Base-by-base conservation (phyloP, 2,888 invertebrate species). In the Scaptodrosophila latifasciaeformis region DNA sequence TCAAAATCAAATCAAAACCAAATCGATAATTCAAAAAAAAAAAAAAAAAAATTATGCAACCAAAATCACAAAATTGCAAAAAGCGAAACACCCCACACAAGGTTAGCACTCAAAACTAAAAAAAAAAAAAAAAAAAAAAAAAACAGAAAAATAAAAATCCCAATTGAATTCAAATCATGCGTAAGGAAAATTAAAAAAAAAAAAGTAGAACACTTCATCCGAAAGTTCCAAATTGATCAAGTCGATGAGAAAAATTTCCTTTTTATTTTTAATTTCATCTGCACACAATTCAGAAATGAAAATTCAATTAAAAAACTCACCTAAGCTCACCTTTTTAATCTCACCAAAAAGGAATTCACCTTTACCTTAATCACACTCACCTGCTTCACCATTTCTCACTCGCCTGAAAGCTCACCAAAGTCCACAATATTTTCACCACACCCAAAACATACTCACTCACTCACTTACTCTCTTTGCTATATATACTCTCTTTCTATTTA, bases 31-130 rank as follows among this genome's bases (percentile, higher is more conserved):
- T 7, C 24, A 24, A 3, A 24, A 37, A 17, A 15, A 37, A 2
- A n/a, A 35, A 15, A 10, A 35, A 13, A 55, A 69, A 54, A 59
- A 67, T 43, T 57, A 74, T 74, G 72, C 79, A 79, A 74, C 79
- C 72, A 57, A 74, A 74, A 74, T 69, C 79, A 72, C 70, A 79
- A 74, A 74, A 71, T 79, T 74, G 67, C 67, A 77, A 79, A 67
- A 69, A 76, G 72, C 69, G 76, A 79, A 79, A 76, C 59, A 54
- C 64, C 67, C 67, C 79, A 57, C 79, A 74, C 72, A 74, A 74
- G 72, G 72, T 74, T 74, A 74, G 72, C 77, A 76, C 69, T 63
- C 24, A 24, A 24, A 24, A 5, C 24, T 24, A 40, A 52, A 47
- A n/a, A 47, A 24, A 9, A 34, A 47, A 49, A 31, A n/a, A 13